A percentile compares a stretch with the other conserved stretches of the same genome.
Evolutionary conservation across 2,888 invertebrate genomes (phyloP).

Genomic region (Seira sanloemensis): DNA sequence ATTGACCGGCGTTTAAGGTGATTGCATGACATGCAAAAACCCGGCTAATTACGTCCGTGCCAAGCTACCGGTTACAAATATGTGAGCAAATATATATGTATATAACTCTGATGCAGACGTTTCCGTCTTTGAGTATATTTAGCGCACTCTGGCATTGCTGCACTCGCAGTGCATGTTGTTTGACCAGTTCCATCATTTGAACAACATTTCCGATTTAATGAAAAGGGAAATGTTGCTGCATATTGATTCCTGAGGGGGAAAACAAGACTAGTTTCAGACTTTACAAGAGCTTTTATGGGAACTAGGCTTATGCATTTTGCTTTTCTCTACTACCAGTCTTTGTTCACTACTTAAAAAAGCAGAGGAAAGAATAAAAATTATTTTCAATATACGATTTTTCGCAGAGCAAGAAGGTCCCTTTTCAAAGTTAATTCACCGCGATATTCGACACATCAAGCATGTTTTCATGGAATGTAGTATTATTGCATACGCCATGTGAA

Average conservation of each 20-base stretch:
- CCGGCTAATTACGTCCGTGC: no score
- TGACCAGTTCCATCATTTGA: not conserved
- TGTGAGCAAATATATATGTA: no score
- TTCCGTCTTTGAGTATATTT: no score
- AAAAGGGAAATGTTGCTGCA: not conserved
- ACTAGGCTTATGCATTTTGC: not conserved
- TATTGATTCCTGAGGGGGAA: not conserved
- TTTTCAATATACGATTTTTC: not conserved
- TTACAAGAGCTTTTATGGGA: not conserved
- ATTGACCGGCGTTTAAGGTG: no score
- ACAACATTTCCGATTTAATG: not conserved
- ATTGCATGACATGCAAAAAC: no score
- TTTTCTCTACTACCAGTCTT: no score
- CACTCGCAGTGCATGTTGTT: not conserved
- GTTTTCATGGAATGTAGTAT: not conserved
- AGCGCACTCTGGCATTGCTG: no score
- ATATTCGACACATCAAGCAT: not conserved
- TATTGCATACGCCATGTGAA: no score
- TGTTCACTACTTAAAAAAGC: no score
- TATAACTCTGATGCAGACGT: no score
- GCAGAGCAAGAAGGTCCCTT: not conserved
- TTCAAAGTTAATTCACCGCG: not conserved
- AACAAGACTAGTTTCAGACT: not conserved
- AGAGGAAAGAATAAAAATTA: not conserved
- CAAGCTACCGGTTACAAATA: no score